Percentiles rank a stretch among this genome's conserved stretches.
Evolutionary conservation across 1,140 invertebrate species (phyloP).

Genomic region (Orussus abietinus): DNA sequence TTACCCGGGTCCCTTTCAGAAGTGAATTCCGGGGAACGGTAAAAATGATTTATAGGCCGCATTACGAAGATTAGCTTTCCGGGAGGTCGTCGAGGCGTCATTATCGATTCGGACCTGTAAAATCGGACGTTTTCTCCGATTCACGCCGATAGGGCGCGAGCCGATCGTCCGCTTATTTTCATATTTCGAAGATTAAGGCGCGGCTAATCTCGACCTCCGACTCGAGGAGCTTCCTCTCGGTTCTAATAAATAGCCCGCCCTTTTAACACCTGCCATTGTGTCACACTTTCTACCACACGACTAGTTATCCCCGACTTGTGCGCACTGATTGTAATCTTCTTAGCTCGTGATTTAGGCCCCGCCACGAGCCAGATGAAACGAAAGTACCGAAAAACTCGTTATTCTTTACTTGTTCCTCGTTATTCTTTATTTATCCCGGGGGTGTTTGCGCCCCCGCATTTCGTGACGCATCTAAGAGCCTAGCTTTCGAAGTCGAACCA

Average conservation of each 20-base stretch:
- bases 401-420: background rate
- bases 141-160: too few species aligned
- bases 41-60: too few species aligned
- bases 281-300: constrained; percentile 17
- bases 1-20: too few species aligned
- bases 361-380: constrained; percentile 2
- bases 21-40: too few species aligned
- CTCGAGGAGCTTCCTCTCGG: constrained; percentile 8
- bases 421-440: background rate
- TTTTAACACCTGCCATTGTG: constrained; percentile 19
- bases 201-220: constrained; percentile 15
- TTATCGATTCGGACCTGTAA: too few species aligned
- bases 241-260: constrained; percentile 25
- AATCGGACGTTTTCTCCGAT: too few species aligned
- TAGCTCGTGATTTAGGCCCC: constrained; percentile 24
- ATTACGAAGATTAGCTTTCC: too few species aligned
- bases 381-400: background rate
- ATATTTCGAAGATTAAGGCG: constrained; percentile 20
- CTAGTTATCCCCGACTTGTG: constrained; percentile 14
- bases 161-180: too few species aligned
- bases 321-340: constrained; percentile 35
- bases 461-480: too few species aligned
- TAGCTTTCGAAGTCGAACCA: too few species aligned
- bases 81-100: too few species aligned
- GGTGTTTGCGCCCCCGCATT: too few species aligned